Evolutionary conservation across 2,888 invertebrate genomes (phyloP).

Genomic region (Cancer borealis): DNA sequence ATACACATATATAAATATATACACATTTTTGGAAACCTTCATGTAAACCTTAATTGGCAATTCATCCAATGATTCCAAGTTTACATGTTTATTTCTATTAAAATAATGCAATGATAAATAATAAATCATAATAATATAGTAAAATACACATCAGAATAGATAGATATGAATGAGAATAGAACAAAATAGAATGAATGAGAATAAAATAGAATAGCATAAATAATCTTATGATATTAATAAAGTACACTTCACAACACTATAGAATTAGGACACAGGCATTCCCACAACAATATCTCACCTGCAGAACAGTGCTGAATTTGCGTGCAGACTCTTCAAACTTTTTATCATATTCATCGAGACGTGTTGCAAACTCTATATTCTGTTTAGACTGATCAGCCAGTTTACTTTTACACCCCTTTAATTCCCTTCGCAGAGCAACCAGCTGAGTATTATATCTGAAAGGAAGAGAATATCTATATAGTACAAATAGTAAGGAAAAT

Average conservation of each 20-base stretch:
- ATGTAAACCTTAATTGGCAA: too few species aligned
- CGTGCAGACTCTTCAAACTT: constrained; percentile 94
- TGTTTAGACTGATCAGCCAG: constrained; percentile 92
- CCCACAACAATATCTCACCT: constrained; percentile 81
- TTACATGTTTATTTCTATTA: too few species aligned
- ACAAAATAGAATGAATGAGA: too few species aligned
- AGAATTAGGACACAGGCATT: not conserved
- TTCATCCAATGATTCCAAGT: too few species aligned
- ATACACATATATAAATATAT: too few species aligned
- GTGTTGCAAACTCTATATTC: constrained; percentile 87
- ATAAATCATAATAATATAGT: too few species aligned
- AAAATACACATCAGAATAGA: too few species aligned
- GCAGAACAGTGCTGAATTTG: constrained; percentile 92
- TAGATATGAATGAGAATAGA: too few species aligned
- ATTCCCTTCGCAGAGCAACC: constrained; percentile 88
- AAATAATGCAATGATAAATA: too few species aligned
- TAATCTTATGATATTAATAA: not conserved
- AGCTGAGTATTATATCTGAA: constrained; percentile 89
- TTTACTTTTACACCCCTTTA: constrained; percentile 90
- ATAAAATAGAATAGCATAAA: too few species aligned
- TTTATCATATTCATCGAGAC: constrained; percentile 93
- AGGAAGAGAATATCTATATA: constrained; percentile 43
- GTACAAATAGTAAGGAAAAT: not conserved
- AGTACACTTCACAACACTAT: not conserved
- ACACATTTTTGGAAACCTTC: too few species aligned